Evolutionary conservation across 2,888 invertebrate genomes (phyloP).

Genomic region (Cryptus viduatorius): DNA sequence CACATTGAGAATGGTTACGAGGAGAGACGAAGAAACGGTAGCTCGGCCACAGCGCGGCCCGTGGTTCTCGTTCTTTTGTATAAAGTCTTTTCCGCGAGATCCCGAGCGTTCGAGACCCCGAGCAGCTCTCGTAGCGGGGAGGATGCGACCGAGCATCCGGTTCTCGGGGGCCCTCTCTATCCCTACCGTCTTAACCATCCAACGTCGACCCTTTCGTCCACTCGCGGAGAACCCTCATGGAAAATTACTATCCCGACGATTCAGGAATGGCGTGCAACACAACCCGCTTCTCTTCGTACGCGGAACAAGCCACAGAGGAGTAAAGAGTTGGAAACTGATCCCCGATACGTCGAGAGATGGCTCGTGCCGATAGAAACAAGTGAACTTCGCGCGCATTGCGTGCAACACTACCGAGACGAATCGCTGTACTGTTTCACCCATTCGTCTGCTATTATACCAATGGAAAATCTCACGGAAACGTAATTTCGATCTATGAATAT

Average conservation of each 20-base stretch:
- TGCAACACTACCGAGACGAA: slow-evolving; percentile 10
- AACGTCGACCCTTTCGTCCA: slow-evolving; percentile 54
- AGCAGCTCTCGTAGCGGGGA: slow-evolving; percentile 43
- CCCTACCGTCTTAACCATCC: slow-evolving; percentile 14
- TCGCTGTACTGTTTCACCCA: slow-evolving; percentile 3
- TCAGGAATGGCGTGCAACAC: slow-evolving; percentile 50
- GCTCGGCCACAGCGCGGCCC: slow-evolving; percentile 20
- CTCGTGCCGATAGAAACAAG: slow-evolving; percentile 55
- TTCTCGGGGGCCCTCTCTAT: slow-evolving; percentile 38
- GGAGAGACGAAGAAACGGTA: slow-evolving; percentile 25
- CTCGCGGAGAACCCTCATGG: slow-evolving; percentile 52
- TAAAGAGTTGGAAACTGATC: background rate
- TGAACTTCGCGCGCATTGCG: slow-evolving; percentile 13
- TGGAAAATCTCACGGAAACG: background rate
- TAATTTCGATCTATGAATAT: background rate
- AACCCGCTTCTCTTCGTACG: slow-evolving; percentile 36
- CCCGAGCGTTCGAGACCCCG: background rate
- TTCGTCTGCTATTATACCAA: background rate
- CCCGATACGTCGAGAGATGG: slow-evolving; percentile 38
- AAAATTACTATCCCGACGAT: slow-evolving; percentile 60
- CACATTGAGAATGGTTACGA: background rate
- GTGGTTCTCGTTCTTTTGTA: slow-evolving; percentile 60
- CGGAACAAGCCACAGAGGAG: slow-evolving; percentile 19
- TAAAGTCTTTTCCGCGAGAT: slow-evolving; percentile 58
- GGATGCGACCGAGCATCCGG: slow-evolving; percentile 64